phyloP scores from a whole-genome alignment of 2,113 vertebrate genomes.

The Junco hyemalis region DNA sequence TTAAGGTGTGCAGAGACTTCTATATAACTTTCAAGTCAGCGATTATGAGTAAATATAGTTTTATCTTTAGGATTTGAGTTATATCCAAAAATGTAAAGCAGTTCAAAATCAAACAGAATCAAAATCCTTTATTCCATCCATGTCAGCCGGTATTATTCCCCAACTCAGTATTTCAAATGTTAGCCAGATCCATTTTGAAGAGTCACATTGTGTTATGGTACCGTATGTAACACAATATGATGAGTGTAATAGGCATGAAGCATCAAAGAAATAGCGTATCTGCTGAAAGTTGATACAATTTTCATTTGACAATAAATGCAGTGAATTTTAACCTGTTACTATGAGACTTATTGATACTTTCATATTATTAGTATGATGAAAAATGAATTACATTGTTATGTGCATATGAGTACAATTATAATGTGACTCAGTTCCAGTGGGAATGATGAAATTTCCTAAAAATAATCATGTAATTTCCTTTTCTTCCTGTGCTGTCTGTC shows the following conservation, averaged over 20 bases:
- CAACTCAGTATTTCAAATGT: constrained; percentile 6
- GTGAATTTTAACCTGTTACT: constrained; percentile 18
- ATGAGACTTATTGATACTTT: constrained; percentile 28
- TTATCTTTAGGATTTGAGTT: neutral
- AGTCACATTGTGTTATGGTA: neutral
- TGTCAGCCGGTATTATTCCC: neutral
- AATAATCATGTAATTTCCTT: constrained; percentile 56
- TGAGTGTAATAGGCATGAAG: neutral
- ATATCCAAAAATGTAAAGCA: neutral
- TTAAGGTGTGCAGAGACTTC: neutral
- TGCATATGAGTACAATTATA: constrained; percentile 34
- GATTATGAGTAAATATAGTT: neutral
- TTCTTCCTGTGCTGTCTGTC: neutral
- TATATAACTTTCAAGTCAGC: neutral
- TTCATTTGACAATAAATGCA: neutral
- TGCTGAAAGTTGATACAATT: neutral
- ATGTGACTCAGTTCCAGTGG: constrained; percentile 5
- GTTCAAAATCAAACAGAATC: neutral
- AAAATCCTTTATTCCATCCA: constrained; percentile 12
- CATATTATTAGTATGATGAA: constrained; percentile 15
- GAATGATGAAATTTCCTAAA: constrained; percentile 54
- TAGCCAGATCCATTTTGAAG: neutral
- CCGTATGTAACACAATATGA: neutral
- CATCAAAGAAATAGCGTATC: neutral
- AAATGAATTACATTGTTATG: constrained; percentile 39